Conservation (phyloP, 2,888 invertebrate species). For the Cryptus armator region DNA sequence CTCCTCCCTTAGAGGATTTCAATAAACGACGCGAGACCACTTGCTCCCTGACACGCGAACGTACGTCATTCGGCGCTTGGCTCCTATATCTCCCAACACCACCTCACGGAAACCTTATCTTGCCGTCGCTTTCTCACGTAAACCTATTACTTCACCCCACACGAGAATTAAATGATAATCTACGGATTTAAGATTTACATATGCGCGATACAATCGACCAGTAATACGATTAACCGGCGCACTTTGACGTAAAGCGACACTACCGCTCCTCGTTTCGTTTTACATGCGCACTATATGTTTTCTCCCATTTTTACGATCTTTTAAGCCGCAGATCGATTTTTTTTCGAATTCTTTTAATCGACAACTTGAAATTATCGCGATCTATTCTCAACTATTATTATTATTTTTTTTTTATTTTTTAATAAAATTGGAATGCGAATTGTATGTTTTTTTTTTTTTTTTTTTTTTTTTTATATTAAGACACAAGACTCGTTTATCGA, state of each 20-base stretch:
- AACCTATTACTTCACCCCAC: conserved; percentile 47
- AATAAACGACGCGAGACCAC: conserved; percentile 54
- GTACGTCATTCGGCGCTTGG: conserved; percentile 47
- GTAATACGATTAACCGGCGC: conserved; percentile 36
- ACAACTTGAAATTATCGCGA: conserved; percentile 13
- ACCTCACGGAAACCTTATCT: conserved; percentile 60
- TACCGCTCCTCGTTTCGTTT: neutral
- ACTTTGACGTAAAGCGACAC: conserved; percentile 22
- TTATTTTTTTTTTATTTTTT: neutral
- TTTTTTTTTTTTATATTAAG: conserved; percentile 8
- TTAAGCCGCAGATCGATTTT: neutral
- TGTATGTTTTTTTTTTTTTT: neutral
- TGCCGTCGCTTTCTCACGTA: conserved; percentile 42
- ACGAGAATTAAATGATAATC: conserved; percentile 47
- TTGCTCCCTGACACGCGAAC: conserved; percentile 50
- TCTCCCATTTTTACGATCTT: conserved; percentile 15
- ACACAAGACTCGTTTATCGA: neutral
- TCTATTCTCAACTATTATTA: conserved; percentile 45
- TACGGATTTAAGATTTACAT: conserved; percentile 34
- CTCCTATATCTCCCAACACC: conserved; percentile 2
- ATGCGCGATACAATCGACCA: conserved; percentile 27
- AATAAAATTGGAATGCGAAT: neutral
- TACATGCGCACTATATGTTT: neutral
- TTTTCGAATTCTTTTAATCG: neutral
- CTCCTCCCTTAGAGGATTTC: conserved; percentile 56